Conservation (phyloP, 2,113 vertebrate genomes). For the Indicator maculatus region DNA sequence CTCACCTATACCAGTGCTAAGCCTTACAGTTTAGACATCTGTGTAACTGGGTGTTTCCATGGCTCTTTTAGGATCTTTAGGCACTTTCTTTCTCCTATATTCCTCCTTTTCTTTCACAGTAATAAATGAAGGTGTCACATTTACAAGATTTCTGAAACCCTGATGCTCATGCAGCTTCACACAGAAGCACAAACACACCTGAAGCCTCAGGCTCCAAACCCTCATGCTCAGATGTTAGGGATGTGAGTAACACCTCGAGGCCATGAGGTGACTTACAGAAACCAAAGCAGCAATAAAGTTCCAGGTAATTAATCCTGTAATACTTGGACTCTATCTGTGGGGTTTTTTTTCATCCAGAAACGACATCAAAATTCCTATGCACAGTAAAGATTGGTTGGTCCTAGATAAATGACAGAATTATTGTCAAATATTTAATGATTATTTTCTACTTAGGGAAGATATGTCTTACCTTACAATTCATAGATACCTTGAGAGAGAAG, state of each 20-base stretch:
- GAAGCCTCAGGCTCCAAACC: background rate
- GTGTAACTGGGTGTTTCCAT: background rate
- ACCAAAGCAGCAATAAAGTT: background rate
- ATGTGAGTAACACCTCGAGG: background rate
- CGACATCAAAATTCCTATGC: background rate
- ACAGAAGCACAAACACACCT: background rate
- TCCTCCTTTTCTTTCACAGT: background rate
- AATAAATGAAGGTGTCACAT: background rate
- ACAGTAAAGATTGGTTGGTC: background rate
- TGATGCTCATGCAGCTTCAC: background rate
- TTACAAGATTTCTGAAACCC: background rate
- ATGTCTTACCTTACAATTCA: too few relatives aligned
- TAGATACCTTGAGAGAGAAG: background rate
- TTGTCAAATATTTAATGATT: background rate
- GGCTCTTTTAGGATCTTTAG: background rate
- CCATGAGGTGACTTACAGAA: background rate
- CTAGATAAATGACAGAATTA: background rate
- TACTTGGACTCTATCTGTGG: too few relatives aligned
- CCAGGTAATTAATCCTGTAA: background rate
- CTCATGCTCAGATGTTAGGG: background rate
- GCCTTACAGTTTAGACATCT: constrained; percentile 6
- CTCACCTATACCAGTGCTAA: constrained; percentile 8
- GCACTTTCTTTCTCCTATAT: constrained; percentile 7
- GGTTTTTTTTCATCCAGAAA: background rate
- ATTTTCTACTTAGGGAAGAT: background rate